Evolutionary conservation across 2,113 vertebrate species (phyloP), one percentile per base, ranked within the genome.

Genomic region (Oreochromis tanganicae): DNA sequence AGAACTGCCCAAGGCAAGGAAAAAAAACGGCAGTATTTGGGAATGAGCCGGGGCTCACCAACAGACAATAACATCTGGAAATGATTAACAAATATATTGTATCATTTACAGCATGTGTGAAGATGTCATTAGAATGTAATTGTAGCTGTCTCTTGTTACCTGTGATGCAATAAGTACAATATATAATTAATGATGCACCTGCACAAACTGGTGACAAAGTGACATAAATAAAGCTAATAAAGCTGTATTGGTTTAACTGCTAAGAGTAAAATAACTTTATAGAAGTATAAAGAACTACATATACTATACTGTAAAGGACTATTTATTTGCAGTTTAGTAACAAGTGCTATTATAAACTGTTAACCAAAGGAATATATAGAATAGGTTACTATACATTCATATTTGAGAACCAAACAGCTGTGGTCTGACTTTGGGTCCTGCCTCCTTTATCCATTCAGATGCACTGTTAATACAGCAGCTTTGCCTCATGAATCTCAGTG

Each of bases 241-340:
- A 78, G 0, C 6, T 11, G 6, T 17, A 2, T 50, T 19, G 9
- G 32, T 19, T 2, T 29, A 78, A 78, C 16, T 4, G 2, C 27
- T 50, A 0, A 19, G 16, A 32, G 71, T 12, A 3, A 75, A 50
- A 78, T 11, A 19, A 32, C 43, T 78, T 63, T 34, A 34, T 9
- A 32, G 29, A 63, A 19, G 29, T 50, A 10, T 50, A 12, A 75
- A 48, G 2, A 29, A 29, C 61, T 38, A 66, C 1, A 66, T 66
- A 66, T 63, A 32, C 56, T 1, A 32, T 61, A 38, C 61, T 78
- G 4, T 50, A 32, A 78, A 75, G 21, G 24, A 17, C 24, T 16
- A 78, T 12, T 78, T 19, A 19, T 78, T 4, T 78, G 46, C 16
- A 50, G 41, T 75, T 75, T 50, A 50, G 46, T 50, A 78, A 78